These are phyloP conservation scores for Tupaia chinensis DNA, from an alignment of 2,113 vertebrate genomes.

Conservation along the genomic window DNA sequence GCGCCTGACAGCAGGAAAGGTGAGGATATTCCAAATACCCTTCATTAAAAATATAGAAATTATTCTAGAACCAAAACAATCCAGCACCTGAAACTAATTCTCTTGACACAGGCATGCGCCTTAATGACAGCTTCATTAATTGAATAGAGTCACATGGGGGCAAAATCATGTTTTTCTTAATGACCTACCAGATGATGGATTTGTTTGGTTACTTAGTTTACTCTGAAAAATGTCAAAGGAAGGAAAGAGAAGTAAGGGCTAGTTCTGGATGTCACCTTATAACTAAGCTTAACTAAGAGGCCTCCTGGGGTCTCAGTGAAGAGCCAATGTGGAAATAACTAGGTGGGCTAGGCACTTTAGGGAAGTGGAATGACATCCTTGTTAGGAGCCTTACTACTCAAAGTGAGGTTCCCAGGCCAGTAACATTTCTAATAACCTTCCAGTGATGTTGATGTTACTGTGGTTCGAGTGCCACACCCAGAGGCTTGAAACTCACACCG, in stretches of 20 bases:
- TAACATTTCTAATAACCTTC: background rate
- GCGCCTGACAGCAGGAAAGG: constrained; percentile 65
- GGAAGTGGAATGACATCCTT: background rate
- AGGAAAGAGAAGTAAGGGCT: background rate
- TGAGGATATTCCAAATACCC: constrained; percentile 66
- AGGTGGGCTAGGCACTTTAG: background rate
- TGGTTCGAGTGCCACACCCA: too few relatives aligned
- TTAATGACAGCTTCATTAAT: constrained; percentile 85
- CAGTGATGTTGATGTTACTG: too few relatives aligned
- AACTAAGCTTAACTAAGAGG: background rate
- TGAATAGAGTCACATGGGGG: constrained; percentile 72
- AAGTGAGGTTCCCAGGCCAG: background rate
- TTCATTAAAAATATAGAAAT: constrained; percentile 80
- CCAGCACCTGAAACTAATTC: constrained; percentile 80
- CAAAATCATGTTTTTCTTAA: constrained; percentile 75
- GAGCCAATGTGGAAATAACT: background rate
- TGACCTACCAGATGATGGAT: constrained; percentile 73
- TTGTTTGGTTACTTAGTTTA: constrained; percentile 64
- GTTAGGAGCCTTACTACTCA: background rate
- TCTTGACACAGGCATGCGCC: constrained; percentile 67
- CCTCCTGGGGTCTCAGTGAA: background rate
- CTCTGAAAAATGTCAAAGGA: constrained; percentile 31
- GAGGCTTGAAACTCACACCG: too few relatives aligned
- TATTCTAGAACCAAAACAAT: constrained; percentile 78
- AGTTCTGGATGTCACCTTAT: background rate